These are phyloP conservation scores for Excalfactoria chinensis DNA, from an alignment of 2,113 vertebrate species.

Conservation along the genomic window DNA sequence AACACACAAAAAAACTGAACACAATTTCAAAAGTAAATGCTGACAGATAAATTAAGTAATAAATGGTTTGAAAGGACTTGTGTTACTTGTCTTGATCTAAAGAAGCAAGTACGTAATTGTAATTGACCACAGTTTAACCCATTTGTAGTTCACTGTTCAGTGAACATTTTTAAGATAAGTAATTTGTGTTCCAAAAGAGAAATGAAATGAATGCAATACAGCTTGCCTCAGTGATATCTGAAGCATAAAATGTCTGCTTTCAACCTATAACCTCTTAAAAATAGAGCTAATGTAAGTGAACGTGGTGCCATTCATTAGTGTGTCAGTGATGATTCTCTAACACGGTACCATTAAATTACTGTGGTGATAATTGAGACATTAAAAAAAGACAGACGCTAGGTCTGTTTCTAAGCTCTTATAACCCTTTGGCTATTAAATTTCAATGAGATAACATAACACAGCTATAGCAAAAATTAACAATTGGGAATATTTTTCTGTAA, in stretches of 20 bases:
- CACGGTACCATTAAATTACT: slow-evolving; percentile 75
- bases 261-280: slow-evolving; percentile 70
- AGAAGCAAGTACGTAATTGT: slow-evolving; percentile 50
- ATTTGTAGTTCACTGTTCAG: slow-evolving; percentile 45
- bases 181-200: slow-evolving; percentile 26
- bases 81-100: slow-evolving; percentile 32
- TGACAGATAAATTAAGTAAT: slow-evolving; percentile 64
- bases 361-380: slow-evolving; percentile 78
- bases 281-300: slow-evolving; percentile 64
- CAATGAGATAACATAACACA: slow-evolving; percentile 73
- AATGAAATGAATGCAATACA: not conserved
- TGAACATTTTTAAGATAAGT: slow-evolving; percentile 12
- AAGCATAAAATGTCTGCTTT: slow-evolving; percentile 65
- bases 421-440: slow-evolving; percentile 78
- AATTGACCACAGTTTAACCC: slow-evolving; percentile 59
- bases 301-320: slow-evolving; percentile 72
- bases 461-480: slow-evolving; percentile 70
- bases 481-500: slow-evolving; percentile 52
- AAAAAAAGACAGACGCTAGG: slow-evolving; percentile 78
- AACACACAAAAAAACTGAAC: slow-evolving; percentile 1
- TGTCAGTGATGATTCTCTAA: slow-evolving; percentile 72
- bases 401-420: slow-evolving; percentile 72
- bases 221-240: slow-evolving; percentile 31
- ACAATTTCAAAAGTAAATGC: not conserved
- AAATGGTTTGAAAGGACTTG: slow-evolving; percentile 34